These are phyloP conservation scores for Aspidoscelis tigris DNA, from an alignment of 2,113 vertebrate genomes.

Conservation along the genomic window DNA sequence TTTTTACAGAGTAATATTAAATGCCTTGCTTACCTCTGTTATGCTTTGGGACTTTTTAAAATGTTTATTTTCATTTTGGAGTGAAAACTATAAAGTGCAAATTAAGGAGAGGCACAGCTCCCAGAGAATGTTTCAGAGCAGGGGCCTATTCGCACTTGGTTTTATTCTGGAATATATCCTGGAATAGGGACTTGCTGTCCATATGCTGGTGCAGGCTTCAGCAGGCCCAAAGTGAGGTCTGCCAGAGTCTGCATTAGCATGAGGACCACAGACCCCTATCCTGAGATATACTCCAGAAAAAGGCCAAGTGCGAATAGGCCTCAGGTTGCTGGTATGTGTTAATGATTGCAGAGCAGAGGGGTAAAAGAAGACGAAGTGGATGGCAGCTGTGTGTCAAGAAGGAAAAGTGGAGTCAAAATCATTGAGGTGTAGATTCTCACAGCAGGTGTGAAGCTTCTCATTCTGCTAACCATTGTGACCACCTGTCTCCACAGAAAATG, in stretches of 20 bases:
- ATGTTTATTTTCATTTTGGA: background rate
- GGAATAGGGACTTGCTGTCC: no score
- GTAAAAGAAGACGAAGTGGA: constrained; percentile 80
- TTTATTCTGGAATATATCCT: no score
- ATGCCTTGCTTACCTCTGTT: no score
- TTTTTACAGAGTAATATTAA: background rate
- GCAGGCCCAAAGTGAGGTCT: no score
- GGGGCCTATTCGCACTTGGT: no score
- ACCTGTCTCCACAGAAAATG: constrained; percentile 40
- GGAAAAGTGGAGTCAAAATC: constrained; percentile 78
- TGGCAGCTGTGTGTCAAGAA: constrained; percentile 75
- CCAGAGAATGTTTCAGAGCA: background rate
- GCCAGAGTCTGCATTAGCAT: no score
- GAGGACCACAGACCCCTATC: no score
- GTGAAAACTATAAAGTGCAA: background rate
- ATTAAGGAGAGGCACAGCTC: background rate
- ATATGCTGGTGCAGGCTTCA: no score
- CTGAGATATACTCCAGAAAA: no score
- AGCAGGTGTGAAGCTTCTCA: constrained; percentile 70
- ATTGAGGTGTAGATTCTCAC: constrained; percentile 62
- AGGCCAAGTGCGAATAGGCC: no score
- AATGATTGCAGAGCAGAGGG: constrained; percentile 75
- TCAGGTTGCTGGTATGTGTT: constrained; percentile 59
- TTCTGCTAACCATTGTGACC: constrained; percentile 60
- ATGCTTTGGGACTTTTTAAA: background rate